Evolutionary conservation across 1,140 invertebrate species (phyloP).

Genomic region (Drosophila azteca): DNA sequence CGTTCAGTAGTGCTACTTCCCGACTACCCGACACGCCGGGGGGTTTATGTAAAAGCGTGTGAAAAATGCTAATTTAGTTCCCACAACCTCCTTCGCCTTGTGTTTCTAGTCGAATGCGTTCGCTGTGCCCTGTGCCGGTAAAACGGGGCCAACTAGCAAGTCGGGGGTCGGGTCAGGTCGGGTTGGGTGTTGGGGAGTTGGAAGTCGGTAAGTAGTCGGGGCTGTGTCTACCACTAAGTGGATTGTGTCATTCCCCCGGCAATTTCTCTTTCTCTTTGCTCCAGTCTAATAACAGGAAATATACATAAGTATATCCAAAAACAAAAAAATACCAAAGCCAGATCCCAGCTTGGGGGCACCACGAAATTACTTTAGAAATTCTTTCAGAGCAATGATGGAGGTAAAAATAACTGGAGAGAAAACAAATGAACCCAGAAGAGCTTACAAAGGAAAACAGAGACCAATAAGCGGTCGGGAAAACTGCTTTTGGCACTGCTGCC

Average conservation of each 20-base stretch:
- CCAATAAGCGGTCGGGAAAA: constrained; percentile 53
- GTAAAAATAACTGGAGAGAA: constrained; percentile 15
- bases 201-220: too few relatives aligned
- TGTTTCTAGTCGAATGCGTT: constrained; percentile 52
- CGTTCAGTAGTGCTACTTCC: constrained; percentile 40
- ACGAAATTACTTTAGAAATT: constrained; percentile 73
- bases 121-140: constrained; percentile 12
- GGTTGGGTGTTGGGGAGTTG: constrained; percentile 49
- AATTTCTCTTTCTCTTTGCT: constrained; percentile 68
- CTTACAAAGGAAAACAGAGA: constrained; percentile 48
- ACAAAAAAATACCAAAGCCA: constrained; percentile 3
- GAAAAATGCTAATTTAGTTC: constrained; percentile 83
- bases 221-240: constrained; percentile 35
- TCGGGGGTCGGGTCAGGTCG: constrained; percentile 4
- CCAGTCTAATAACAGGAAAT: constrained; percentile 62
- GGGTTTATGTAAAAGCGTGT: constrained; percentile 68
- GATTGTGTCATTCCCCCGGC: constrained; percentile 50
- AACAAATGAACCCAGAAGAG: constrained; percentile 41
- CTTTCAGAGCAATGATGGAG: constrained; percentile 39
- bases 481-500: constrained; percentile 55
- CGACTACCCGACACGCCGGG: neutral
- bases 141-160: constrained; percentile 40
- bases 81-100: constrained; percentile 67
- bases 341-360: constrained; percentile 53
- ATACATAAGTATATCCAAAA: constrained; percentile 51